Conservation (phyloP, 2,888 invertebrate species). For the Lathronympha strigana region DNA sequence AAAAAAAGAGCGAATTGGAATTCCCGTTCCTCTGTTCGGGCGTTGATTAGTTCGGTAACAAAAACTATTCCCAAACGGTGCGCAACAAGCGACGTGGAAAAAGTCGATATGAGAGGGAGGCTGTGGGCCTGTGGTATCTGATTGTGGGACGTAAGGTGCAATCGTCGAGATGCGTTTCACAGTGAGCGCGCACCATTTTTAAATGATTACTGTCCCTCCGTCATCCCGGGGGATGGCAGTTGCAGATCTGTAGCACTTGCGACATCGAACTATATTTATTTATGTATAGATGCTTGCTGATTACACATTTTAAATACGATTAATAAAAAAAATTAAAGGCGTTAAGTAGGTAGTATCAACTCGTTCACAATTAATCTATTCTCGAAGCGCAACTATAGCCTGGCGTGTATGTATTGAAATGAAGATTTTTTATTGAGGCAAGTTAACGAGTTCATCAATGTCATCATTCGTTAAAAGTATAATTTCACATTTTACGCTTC, state of each 20-base stretch:
- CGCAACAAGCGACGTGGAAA: conserved; percentile 80
- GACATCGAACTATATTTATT: neutral
- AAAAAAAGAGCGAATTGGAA: conserved; percentile 35
- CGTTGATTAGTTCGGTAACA: conserved; percentile 81
- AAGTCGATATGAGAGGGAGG: conserved; percentile 75
- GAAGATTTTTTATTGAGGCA: no score
- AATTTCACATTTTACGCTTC: no score
- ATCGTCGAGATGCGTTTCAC: conserved; percentile 77
- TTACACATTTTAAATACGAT: no score
- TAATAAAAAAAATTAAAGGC: no score
- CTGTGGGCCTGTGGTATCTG: conserved; percentile 67
- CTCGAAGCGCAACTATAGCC: no score
- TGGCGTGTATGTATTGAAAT: no score
- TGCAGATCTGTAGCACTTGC: conserved; percentile 12
- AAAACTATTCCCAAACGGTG: conserved; percentile 79
- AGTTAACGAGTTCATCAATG: no score
- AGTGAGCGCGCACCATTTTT: conserved; percentile 72
- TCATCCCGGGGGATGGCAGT: neutral
- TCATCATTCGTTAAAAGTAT: no score
- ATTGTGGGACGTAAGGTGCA: conserved; percentile 77
- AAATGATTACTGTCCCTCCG: conserved; percentile 63
- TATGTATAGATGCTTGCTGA: neutral
- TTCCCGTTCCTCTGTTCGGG: conserved; percentile 64
- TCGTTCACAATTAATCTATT: neutral
- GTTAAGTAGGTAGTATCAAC: neutral